These are phyloP conservation scores for Nephrotoma appendiculata DNA, from an alignment of 2,888 invertebrate species.

Conservation along the genomic window DNA sequence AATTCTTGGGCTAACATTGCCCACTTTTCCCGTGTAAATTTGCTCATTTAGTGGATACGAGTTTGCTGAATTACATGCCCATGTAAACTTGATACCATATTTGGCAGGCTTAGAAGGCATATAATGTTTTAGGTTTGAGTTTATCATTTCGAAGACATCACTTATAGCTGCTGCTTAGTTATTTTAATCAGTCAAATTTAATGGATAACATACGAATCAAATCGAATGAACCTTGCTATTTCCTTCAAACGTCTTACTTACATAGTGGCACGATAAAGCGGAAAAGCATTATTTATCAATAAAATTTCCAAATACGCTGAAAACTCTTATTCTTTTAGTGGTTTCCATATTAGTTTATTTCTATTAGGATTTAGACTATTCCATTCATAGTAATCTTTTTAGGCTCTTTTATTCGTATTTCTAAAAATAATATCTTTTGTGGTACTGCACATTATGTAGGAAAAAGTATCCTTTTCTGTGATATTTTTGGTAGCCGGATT, in stretches of 20 bases:
- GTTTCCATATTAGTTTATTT: not conserved
- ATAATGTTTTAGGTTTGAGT: not conserved
- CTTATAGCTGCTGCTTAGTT: too few species aligned
- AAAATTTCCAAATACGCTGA: too few species aligned
- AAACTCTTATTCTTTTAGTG: not conserved
- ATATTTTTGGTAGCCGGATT: not conserved
- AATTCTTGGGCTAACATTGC: not conserved
- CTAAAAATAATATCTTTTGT: not conserved
- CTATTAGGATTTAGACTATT: not conserved
- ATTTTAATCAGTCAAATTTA: too few species aligned
- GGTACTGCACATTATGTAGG: not conserved
- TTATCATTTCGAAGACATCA: not conserved
- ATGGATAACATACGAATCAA: too few species aligned
- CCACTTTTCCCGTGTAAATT: too few species aligned
- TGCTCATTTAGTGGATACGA: too few species aligned
- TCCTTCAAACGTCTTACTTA: too few species aligned
- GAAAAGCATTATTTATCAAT: too few species aligned
- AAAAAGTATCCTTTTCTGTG: not conserved
- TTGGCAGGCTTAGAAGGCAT: not conserved
- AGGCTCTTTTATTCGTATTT: not conserved
- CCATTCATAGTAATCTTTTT: not conserved
- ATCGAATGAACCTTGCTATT: too few species aligned
- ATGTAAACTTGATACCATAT: not conserved
- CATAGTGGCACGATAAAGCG: not conserved
- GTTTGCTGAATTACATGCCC: not conserved